These are phyloP conservation scores for Cassiopea xamachana DNA, from an alignment of 30 jellyfish, hydroid and myxozoan species.

Conservation along the genomic window DNA sequence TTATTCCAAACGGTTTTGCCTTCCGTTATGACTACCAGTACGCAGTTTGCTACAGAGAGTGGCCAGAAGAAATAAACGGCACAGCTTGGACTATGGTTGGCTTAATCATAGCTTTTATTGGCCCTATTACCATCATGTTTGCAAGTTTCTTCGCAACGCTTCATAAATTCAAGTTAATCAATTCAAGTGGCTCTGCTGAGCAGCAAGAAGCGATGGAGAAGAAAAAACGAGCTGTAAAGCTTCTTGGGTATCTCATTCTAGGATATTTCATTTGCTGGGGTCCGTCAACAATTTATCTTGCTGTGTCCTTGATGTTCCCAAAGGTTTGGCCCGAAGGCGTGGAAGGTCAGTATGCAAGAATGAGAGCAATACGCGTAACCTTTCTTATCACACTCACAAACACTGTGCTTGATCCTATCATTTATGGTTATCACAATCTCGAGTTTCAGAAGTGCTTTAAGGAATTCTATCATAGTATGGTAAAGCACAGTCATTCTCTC, in stretches of 20 bases:
- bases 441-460: slow-evolving; percentile 41
- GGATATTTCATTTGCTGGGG: slow-evolving; percentile 33
- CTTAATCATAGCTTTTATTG: slow-evolving; percentile 1
- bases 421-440: slow-evolving; percentile 26
- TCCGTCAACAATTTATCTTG: slow-evolving; percentile 30
- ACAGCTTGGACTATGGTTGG: slow-evolving; percentile 1
- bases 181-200: neutral
- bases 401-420: slow-evolving; percentile 48
- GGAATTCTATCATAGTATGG: neutral
- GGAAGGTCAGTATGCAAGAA: slow-evolving; percentile 42
- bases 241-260: slow-evolving; percentile 48
- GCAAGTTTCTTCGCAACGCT: slow-evolving; percentile 39
- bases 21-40: slow-evolving; percentile 11
- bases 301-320: neutral
- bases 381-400: slow-evolving; percentile 11
- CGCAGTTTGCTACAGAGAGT: slow-evolving; percentile 42
- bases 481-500: neutral
- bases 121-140: slow-evolving; percentile 39
- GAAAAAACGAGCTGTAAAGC: slow-evolving; percentile 31
- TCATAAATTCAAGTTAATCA: neutral
- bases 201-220: slow-evolving; percentile 16
- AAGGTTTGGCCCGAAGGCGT: slow-evolving; percentile 50
- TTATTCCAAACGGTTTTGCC: slow-evolving; percentile 42
- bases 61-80: slow-evolving; percentile 46
- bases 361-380: slow-evolving; percentile 25